These are phyloP conservation scores for Chloroceryle inda DNA, from an alignment of 2,797 vertebrate genomes.

Conservation along the genomic window DNA sequence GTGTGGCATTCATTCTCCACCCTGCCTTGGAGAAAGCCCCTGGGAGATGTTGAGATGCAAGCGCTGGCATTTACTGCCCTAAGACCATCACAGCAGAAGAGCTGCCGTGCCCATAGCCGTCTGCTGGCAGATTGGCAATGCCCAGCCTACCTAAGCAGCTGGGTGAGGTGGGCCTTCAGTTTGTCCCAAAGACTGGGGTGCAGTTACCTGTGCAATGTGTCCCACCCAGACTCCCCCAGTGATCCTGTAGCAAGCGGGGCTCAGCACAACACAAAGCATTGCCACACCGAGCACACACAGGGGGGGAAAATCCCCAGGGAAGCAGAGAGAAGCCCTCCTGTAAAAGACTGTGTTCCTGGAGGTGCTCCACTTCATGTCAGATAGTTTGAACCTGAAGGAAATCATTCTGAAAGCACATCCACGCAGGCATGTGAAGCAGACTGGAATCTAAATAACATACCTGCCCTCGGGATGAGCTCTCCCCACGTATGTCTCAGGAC, in stretches of 20 bases:
- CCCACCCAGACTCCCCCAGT: rapidly evolving
- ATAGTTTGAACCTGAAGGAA: neutral
- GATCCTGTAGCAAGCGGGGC: rapidly evolving
- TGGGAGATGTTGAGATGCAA: neutral
- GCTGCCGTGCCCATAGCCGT: neutral
- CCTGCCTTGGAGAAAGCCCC: neutral
- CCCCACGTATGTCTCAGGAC: neutral
- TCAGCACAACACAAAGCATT: neutral
- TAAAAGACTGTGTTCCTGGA: neutral
- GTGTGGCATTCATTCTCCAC: neutral
- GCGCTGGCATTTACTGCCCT: neutral
- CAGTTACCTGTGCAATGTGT: neutral
- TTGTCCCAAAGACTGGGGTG: neutral
- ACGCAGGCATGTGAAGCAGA: neutral
- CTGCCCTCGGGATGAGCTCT: neutral
- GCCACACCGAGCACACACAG: rapidly evolving
- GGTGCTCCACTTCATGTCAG: neutral
- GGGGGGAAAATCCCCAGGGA: neutral
- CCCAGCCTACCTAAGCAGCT: neutral
- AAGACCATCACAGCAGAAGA: neutral
- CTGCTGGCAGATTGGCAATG: neutral
- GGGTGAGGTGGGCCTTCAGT: neutral
- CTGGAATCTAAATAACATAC: neutral
- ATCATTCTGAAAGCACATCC: neutral
- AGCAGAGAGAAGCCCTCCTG: neutral